These are phyloP conservation scores for Zalophus californianus DNA, from an alignment of 2,797 vertebrate species.

Conservation along the genomic window DNA sequence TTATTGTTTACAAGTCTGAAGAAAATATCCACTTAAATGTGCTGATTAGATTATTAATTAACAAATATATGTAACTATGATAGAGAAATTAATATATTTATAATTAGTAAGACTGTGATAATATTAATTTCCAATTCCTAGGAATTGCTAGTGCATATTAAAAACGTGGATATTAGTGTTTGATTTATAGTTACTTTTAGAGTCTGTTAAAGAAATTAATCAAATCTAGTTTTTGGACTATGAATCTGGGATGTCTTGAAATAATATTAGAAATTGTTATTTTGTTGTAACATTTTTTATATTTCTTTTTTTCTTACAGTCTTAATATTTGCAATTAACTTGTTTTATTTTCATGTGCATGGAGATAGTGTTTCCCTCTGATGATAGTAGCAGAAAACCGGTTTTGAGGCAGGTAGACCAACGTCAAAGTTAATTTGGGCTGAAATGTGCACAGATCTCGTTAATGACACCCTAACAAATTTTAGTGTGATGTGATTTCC, in stretches of 20 bases:
- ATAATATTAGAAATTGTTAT: not conserved
- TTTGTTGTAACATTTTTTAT: not conserved
- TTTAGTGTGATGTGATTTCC: not conserved
- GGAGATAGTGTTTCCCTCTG: not conserved
- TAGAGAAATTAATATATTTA: not conserved
- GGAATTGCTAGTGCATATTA: not conserved
- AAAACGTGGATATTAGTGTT: not conserved
- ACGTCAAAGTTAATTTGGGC: conserved; percentile 49
- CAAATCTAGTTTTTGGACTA: not conserved
- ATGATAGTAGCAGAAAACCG: not conserved
- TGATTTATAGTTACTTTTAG: not conserved
- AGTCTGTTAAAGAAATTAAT: not conserved
- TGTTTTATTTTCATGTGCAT: not conserved
- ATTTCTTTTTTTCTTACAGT: not conserved
- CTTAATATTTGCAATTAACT: conserved; percentile 20
- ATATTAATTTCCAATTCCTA: not conserved
- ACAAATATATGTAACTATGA: not conserved
- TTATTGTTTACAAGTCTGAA: not conserved
- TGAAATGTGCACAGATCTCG: not conserved
- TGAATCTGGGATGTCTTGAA: not conserved
- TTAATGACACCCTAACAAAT: conserved; percentile 34
- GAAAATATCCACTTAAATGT: not conserved
- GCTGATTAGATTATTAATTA: not conserved
- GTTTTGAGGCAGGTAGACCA: not conserved
- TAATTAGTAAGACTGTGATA: not conserved